A percentile compares a stretch with the other conserved stretches of the same genome.
Conservation (phyloP, 1,140 invertebrate genomes). For the Luehdorfia chinensis region DNA sequence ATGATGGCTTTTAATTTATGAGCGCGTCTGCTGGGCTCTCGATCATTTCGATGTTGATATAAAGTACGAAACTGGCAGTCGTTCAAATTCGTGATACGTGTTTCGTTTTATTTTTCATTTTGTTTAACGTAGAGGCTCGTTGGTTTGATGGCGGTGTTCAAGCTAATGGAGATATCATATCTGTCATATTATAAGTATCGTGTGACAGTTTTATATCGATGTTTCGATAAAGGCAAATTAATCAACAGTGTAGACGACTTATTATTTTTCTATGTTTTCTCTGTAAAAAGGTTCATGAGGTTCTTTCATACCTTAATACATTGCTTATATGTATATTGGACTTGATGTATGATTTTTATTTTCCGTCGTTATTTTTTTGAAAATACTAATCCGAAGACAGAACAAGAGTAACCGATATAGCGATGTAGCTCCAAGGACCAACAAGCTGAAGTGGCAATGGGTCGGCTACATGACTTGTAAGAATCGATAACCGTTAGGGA, state of each 20-base stretch:
- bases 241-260: slow-evolving; percentile 27
- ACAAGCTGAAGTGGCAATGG: too few relatives aligned
- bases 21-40: slow-evolving; percentile 41
- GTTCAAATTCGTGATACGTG: slow-evolving; percentile 49
- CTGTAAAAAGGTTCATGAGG: too few relatives aligned
- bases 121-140: slow-evolving; percentile 30
- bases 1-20: slow-evolving; percentile 74
- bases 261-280: slow-evolving; percentile 10
- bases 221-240: slow-evolving; percentile 43
- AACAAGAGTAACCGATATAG: too few relatives aligned
- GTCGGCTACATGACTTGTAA: too few relatives aligned
- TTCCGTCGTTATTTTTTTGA: too few relatives aligned
- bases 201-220: slow-evolving; percentile 71
- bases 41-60: slow-evolving; percentile 32
- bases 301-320: too few relatives aligned
- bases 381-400: too few relatives aligned
- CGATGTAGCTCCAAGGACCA: too few relatives aligned
- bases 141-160: slow-evolving; percentile 48
- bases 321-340: too few relatives aligned
- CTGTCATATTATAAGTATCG: slow-evolving; percentile 60
- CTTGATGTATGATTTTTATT: too few relatives aligned
- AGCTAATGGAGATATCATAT: slow-evolving; percentile 68
- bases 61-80: slow-evolving; percentile 29
- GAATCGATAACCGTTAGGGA: too few relatives aligned
- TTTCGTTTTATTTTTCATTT: slow-evolving; percentile 56